Percentiles rank a stretch among this genome's conserved stretches.
phyloP scores from a whole-genome alignment of 2,113 vertebrate genomes.

The Oxygymnocypris stewartii region DNA sequence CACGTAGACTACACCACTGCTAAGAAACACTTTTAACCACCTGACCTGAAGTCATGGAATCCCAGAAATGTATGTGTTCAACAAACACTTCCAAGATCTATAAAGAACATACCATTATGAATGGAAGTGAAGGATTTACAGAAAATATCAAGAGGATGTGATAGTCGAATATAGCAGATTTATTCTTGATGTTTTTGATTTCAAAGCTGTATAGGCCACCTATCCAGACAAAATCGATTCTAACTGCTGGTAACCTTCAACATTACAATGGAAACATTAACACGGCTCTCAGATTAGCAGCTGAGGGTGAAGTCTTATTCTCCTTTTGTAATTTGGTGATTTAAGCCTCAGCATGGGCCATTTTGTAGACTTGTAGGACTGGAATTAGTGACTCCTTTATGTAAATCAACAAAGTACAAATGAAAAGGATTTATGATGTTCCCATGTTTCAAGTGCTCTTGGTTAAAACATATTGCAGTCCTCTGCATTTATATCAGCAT shows the following conservation, averaged over 20 bases:
- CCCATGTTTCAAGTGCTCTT: not conserved
- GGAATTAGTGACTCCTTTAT: not conserved
- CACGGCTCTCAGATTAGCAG: slow-evolving; percentile 15
- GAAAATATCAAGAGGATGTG: not conserved
- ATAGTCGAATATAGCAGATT: not conserved
- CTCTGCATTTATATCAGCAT: not conserved
- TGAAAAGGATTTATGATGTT: not conserved
- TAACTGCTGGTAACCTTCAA: slow-evolving; percentile 26
- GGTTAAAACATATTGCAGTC: not conserved
- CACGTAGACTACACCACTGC: no score
- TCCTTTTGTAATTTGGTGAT: slow-evolving; percentile 16
- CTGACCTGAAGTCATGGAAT: not conserved
- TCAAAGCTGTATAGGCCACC: not conserved
- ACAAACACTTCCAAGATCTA: slow-evolving; percentile 36
- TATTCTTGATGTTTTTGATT: not conserved
- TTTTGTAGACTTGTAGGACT: slow-evolving; percentile 15
- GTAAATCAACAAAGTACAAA: not conserved
- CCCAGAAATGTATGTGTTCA: not conserved
- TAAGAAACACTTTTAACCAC: not conserved
- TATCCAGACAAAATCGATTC: not conserved
- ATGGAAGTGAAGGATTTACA: not conserved
- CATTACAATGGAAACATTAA: slow-evolving; percentile 19
- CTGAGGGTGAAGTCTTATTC: not conserved
- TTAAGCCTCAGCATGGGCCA: slow-evolving; percentile 1
- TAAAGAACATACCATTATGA: not conserved